Evolutionary conservation across 1,140 invertebrate genomes (phyloP), one percentile per base, ranked within the genome.

Genomic region (Aphis gossypii): DNA sequence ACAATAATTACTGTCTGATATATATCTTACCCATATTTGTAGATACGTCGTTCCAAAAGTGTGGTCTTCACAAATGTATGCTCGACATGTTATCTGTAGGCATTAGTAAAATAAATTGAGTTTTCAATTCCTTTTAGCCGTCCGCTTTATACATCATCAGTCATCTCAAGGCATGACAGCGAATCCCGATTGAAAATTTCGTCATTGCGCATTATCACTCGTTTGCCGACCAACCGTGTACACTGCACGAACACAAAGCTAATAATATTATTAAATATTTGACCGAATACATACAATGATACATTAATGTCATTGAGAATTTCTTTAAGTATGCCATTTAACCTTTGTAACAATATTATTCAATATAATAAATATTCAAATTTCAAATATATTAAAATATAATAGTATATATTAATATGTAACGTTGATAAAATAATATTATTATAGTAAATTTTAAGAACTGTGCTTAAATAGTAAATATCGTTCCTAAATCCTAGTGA

Each of bases 61-160:
- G 41, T 35, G 38, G 48, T 54, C 84, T 25, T 89, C 35, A 21
- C n/a, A 18, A 30, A 30, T 7, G 1, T 48, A n/a, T 38, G 18
- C 44, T 23, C 41, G 88, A 54, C 51, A 89, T 38, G 48, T 46
- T n/a, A 48, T 89, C 51, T 48, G 68, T 25, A 83, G 91, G 68
- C 91, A 82, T 86, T 56, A 8, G 82, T 93, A 93, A 93, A 93
- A 86, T 56, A 93, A 93, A 93, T 93, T 44, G 92, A 93, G 82
- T 93, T 93, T 93, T 93, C 92, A 93, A 93, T 93, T 86, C 76
- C 48, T 93, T 51, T 41, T 25, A 51, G 48, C 25, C 51, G 56
- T 56, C 76, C 48, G 82, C 76, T 51, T 54, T 30, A 76, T 76
- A 41, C 68, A 83, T 56, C 92, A 93, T 93, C 92, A 93, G 92